These are phyloP conservation scores for Myathropa florea DNA, from an alignment of 2,888 invertebrate genomes.

Conservation along the genomic window DNA sequence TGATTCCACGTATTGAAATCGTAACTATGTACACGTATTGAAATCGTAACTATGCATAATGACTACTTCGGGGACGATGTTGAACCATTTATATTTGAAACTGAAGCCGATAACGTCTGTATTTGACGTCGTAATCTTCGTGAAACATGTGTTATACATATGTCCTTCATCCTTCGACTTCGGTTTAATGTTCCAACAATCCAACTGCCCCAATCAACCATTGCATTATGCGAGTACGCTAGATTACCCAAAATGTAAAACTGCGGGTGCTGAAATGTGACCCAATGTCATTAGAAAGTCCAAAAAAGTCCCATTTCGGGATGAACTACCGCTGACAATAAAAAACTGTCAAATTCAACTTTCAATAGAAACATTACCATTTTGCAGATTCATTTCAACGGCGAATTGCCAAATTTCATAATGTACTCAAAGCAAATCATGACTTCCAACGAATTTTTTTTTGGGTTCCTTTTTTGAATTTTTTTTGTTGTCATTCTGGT, in stretches of 20 bases:
- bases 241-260: not conserved
- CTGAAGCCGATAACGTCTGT: too few relatives aligned
- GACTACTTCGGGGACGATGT: too few relatives aligned
- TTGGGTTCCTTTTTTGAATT: not conserved
- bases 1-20: too few relatives aligned
- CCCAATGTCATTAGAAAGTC: not conserved
- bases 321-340: not conserved
- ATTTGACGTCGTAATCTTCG: too few relatives aligned
- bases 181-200: too few relatives aligned
- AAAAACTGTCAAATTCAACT: not conserved
- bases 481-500: not conserved
- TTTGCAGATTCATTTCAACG: constrained; percentile 1
- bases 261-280: not conserved
- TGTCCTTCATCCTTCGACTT: too few relatives aligned
- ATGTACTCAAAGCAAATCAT: not conserved
- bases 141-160: too few relatives aligned
- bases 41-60: too few relatives aligned
- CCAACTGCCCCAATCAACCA: too few relatives aligned
- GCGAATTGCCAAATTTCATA: constrained; percentile 6
- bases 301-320: not conserved
- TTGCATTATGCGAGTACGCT: not conserved
- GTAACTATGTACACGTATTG: too few relatives aligned
- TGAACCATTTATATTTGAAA: too few relatives aligned
- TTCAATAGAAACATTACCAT: not conserved
- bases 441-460: not conserved